A percentile compares a stretch with the other conserved stretches of the same genome.
Evolutionary conservation across 2,113 vertebrate genomes (phyloP).

Genomic region (Malurus melanocephalus): DNA sequence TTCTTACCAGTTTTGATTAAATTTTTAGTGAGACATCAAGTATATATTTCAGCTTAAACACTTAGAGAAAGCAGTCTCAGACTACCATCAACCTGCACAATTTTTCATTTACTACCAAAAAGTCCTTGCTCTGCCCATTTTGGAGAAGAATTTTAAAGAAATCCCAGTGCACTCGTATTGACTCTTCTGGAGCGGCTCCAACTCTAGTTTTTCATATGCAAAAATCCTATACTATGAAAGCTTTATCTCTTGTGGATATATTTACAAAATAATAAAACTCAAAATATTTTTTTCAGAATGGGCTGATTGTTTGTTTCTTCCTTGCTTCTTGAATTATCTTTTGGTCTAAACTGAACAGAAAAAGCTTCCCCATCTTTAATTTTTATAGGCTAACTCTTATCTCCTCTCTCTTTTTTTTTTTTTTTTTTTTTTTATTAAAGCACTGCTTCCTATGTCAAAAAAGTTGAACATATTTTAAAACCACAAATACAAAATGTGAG

Average conservation of each 20-base stretch:
- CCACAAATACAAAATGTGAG: not conserved
- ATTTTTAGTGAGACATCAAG: not conserved
- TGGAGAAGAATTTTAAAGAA: not conserved
- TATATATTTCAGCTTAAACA: not conserved
- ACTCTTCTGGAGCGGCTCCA: not conserved
- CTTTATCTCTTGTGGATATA: not conserved
- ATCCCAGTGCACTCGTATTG: not conserved
- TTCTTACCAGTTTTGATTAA: not conserved
- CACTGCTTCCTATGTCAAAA: not conserved
- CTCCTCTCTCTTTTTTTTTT: too few species aligned
- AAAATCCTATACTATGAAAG: not conserved
- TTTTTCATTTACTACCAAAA: not conserved
- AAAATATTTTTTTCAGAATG: not conserved
- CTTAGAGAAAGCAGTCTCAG: not conserved
- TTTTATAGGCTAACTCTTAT: not conserved
- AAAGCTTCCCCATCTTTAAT: not conserved
- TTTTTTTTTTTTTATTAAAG: not conserved
- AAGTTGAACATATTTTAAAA: conserved; percentile 8
- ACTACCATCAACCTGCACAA: not conserved
- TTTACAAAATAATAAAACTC: not conserved
- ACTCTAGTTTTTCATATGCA: not conserved
- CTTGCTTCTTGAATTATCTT: not conserved
- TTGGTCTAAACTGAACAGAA: not conserved
- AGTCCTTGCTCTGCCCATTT: not conserved
- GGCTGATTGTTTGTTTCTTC: not conserved